phyloP scores from a whole-genome alignment of 2,888 invertebrate species.

The Eugnorisma glareosa region DNA sequence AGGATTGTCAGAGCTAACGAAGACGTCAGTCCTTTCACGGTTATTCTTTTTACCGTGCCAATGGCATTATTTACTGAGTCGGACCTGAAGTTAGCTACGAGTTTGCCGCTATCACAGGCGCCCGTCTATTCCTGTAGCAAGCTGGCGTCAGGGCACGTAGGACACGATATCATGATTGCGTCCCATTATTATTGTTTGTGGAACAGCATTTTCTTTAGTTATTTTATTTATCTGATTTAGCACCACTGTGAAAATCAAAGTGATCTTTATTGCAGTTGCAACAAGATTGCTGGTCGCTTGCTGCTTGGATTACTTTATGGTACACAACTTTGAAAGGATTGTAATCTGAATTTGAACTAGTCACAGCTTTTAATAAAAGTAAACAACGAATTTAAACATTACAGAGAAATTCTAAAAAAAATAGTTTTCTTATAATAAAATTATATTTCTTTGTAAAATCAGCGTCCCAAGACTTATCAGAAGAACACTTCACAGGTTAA shows the following conservation, averaged over 20 bases:
- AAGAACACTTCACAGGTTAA: slow-evolving; percentile 19
- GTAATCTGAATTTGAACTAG: neutral
- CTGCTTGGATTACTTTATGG: neutral
- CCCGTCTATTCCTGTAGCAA: neutral
- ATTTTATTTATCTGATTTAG: neutral
- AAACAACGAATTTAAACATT: neutral
- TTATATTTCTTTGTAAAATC: neutral
- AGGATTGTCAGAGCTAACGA: neutral
- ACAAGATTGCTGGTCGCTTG: neutral
- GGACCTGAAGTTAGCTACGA: neutral
- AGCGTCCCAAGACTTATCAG: neutral
- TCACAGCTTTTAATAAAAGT: neutral
- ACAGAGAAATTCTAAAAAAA: neutral
- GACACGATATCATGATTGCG: neutral
- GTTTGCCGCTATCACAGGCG: neutral
- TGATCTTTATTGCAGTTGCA: neutral
- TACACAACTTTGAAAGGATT: neutral
- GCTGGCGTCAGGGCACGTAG: neutral
- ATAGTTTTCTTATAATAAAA: neutral
- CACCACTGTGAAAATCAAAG: neutral
- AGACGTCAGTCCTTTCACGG: neutral
- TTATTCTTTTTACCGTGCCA: neutral
- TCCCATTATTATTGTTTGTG: neutral
- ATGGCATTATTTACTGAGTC: neutral
- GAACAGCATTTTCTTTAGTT: neutral